Evolutionary conservation across 2,113 vertebrate species (phyloP).

Genomic region (Otocyon megalotis): DNA sequence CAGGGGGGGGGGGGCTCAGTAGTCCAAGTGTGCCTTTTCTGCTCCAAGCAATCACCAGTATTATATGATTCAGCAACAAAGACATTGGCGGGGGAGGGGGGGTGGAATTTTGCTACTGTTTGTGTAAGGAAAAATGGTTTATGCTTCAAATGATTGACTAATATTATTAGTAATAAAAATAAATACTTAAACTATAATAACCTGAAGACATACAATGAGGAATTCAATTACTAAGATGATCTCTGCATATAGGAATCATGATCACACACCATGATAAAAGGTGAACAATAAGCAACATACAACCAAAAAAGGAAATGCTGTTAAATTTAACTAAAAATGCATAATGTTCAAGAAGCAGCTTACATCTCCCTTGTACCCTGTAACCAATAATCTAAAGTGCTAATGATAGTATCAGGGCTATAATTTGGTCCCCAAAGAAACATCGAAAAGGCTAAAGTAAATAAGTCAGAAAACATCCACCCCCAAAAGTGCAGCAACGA

Average conservation of each 20-base stretch:
- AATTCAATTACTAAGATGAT: not conserved
- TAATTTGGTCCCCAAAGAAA: slow-evolving; percentile 62
- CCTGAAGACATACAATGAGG: slow-evolving; percentile 26
- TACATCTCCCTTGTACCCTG: slow-evolving; percentile 23
- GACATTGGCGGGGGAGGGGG: not conserved
- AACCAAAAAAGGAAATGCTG: slow-evolving; percentile 37
- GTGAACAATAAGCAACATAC: not conserved
- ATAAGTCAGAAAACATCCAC: not conserved
- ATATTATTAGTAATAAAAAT: slow-evolving; percentile 59
- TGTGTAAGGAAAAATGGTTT: slow-evolving; percentile 28
- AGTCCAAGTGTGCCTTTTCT: slow-evolving; percentile 47
- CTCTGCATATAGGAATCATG: not conserved
- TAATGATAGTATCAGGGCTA: slow-evolving; percentile 46
- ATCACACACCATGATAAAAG: not conserved
- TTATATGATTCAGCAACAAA: not conserved
- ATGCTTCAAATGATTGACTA: not conserved
- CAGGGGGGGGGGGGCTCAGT: not conserved
- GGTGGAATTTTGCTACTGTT: not conserved
- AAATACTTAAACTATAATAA: slow-evolving; percentile 47
- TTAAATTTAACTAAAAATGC: slow-evolving; percentile 45
- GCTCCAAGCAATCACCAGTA: not conserved
- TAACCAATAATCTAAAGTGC: slow-evolving; percentile 58
- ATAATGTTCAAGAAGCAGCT: not conserved
- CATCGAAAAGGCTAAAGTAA: slow-evolving; percentile 44
- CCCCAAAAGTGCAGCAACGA: not conserved